Base-by-base conservation (phyloP, 1,140 invertebrate genomes). In the Hylaeus volcanicus region DNA sequence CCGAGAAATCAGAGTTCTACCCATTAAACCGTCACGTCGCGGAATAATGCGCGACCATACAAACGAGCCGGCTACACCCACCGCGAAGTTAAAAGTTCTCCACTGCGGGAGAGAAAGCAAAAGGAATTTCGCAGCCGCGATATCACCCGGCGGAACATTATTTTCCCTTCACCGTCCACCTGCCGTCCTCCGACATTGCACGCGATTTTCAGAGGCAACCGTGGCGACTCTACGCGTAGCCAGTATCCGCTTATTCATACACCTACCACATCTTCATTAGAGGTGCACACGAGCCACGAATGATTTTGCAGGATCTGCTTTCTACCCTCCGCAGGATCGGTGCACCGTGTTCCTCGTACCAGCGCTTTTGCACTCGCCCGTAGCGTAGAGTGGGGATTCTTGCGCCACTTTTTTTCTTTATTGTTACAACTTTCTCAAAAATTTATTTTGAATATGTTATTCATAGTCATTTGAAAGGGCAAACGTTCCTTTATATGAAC, bases 121-220 rank as follows among this genome's bases (percentile, higher is more conserved):
- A 86, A 86, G 85, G 85, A 86, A 86, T 86, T 86, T 86, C 85
- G 81, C 73, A 86, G 81, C 80, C 68, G 76, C 85, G 85, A 86
- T 86, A 86, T 86, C 84, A 80, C 83, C 83, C 76, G 61, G 75
- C 73, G 76, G 63, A 82, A 82, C 85, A 86, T 86, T 86, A 86
- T 85, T 86, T 86, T 86, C 85, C 84, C 85, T 86, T 86, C 85
- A 86, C 85, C 81, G 72, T 86, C 85, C 85, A 86, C 85, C 85
- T 86, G 85, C 85, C 85, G 84, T 86, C 84, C 79, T 86, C 81
- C 85, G 85, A 86, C 85, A 83, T 86, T 86, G 85, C 85, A 75
- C 85, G 81, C 84, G 84, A 86, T 86, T 86, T 86, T 86, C 84
- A 86, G 81, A 86, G 75, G 73, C 73, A 12, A 53, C 48, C 55